Conservation (phyloP, 2,888 invertebrate species). For the Isoperla grammatica region DNA sequence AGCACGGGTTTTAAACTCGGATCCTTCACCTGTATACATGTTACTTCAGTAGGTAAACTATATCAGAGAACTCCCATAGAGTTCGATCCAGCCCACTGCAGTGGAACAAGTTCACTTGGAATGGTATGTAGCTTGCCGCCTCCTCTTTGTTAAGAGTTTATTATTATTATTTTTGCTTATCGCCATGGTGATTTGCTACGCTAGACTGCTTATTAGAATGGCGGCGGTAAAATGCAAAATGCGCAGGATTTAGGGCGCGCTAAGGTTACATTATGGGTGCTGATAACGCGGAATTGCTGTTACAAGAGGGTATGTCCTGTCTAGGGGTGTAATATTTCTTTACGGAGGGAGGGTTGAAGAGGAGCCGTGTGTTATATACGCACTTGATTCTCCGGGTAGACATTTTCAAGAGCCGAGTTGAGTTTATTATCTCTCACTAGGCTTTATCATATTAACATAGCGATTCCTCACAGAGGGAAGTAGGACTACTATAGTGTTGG, state of each 20-base stretch:
- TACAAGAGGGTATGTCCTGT: conserved; percentile 10
- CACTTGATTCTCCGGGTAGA: too few relatives aligned
- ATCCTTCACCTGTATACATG: too few relatives aligned
- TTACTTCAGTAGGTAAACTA: too few relatives aligned
- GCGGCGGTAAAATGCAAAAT: conserved; percentile 6
- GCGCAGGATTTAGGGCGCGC: conserved; percentile 11
- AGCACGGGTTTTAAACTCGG: too few relatives aligned
- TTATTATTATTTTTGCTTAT: conserved; percentile 8
- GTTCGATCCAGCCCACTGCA: too few relatives aligned
- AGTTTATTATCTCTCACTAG: conserved; percentile 4
- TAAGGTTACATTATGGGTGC: conserved; percentile 11
- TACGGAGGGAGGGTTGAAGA: neutral
- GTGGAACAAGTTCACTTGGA: too few relatives aligned
- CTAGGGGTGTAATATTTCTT: conserved; percentile 11
- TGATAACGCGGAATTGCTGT: conserved; percentile 19
- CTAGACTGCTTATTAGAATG: neutral
- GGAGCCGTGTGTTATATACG: neutral
- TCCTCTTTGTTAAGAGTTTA: neutral
- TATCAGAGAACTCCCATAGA: too few relatives aligned
- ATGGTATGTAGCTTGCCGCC: too few relatives aligned
- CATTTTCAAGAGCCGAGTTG: neutral
- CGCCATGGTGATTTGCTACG: conserved; percentile 5
- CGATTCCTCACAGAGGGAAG: too few relatives aligned
- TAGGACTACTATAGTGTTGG: too few relatives aligned
- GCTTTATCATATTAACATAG: neutral